Percentiles rank a stretch among this genome's conserved stretches.
Evolutionary conservation across 2,113 vertebrate species (phyloP).

Genomic region (Falco punctatus): DNA sequence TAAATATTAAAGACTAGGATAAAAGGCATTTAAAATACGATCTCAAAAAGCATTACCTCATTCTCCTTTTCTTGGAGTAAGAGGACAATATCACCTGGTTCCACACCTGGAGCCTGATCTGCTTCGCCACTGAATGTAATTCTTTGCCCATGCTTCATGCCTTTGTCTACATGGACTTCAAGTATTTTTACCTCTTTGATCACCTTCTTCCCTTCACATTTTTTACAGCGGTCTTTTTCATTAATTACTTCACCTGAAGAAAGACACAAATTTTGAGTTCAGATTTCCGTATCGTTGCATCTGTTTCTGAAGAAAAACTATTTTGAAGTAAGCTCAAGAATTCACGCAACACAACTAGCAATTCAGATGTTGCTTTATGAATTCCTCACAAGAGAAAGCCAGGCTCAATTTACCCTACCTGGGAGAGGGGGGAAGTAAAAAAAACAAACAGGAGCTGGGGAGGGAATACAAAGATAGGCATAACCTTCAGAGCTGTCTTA

Average conservation of each 20-base stretch:
- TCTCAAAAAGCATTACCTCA: conserved; percentile 81
- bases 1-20: neutral
- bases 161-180: conserved; percentile 99
- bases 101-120: conserved; percentile 95
- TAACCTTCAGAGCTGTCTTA: neutral
- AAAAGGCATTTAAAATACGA: conserved; percentile 8
- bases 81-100: conserved; percentile 96
- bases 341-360: neutral
- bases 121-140: conserved; percentile 98
- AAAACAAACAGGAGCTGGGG: accelerated
- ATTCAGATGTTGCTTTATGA: neutral
- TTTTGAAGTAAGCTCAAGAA: neutral
- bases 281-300: neutral
- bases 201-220: conserved; percentile 98
- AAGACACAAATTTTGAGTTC: conserved; percentile 6
- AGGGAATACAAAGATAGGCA: neutral
- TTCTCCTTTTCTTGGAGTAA: conserved; percentile 96
- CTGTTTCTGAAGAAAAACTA: neutral
- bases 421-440: neutral
- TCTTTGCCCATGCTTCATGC: conserved; percentile 98
- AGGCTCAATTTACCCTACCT: neutral
- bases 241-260: conserved; percentile 94
- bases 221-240: conserved; percentile 98
- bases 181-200: conserved; percentile 98
- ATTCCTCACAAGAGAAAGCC: neutral